Evolutionary conservation across 37 sponge, comb jelly and placozoan species (phyloP).

Genomic region (Spongia lamella): DNA sequence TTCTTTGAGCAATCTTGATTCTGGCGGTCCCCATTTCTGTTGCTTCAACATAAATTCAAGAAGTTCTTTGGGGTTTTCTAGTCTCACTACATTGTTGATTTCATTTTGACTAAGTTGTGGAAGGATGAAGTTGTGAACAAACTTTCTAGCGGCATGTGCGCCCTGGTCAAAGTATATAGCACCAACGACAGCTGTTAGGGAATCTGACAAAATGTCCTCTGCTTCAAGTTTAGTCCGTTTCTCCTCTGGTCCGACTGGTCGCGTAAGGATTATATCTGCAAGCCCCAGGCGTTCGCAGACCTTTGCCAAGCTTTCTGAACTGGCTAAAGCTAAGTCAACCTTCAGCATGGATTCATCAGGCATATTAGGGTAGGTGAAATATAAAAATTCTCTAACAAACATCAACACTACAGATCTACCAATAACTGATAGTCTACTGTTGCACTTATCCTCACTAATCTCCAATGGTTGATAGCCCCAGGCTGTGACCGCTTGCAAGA

Average conservation of each 20-base stretch:
- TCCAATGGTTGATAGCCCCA: background rate
- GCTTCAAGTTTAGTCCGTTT: conserved; percentile 17
- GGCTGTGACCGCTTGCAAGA: conserved; percentile 49
- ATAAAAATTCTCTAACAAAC: conserved; percentile 71
- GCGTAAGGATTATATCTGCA: conserved; percentile 61
- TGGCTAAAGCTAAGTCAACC: conserved; percentile 32
- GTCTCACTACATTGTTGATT: conserved; percentile 59
- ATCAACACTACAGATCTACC: conserved; percentile 48
- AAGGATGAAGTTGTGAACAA: conserved; percentile 72
- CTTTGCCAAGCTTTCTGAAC: conserved; percentile 15
- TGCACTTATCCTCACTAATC: conserved; percentile 12
- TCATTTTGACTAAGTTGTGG: conserved; percentile 65
- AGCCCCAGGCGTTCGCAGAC: conserved; percentile 72
- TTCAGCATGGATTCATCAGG: conserved; percentile 32
- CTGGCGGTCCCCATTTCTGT: conserved; percentile 27
- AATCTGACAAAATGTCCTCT: conserved; percentile 15
- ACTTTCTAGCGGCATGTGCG: conserved; percentile 47
- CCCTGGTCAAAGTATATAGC: conserved; percentile 66
- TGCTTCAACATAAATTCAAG: conserved; percentile 47
- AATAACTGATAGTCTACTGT: conserved; percentile 52
- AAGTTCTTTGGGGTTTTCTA: conserved; percentile 69
- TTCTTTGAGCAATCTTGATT: conserved; percentile 69
- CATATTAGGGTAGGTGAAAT: conserved; percentile 67
- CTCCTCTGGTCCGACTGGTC: background rate
- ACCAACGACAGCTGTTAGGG: conserved; percentile 70